Conservation (phyloP, 2,888 invertebrate genomes). For the Athalia rosae region DNA sequence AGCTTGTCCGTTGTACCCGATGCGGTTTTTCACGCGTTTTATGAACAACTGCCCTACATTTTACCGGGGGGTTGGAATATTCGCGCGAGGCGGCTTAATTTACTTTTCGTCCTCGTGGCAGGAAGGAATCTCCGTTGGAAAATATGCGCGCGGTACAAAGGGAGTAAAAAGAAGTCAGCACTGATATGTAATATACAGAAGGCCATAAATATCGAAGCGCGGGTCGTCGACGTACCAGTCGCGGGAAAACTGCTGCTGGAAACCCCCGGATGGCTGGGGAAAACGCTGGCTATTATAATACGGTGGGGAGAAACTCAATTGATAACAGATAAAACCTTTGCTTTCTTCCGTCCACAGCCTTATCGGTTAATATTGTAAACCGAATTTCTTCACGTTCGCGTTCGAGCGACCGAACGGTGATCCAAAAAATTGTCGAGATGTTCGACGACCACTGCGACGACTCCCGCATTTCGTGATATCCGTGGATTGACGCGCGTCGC, state of each 20-base stretch:
- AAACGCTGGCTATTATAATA: too few species aligned
- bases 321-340: constrained; percentile 67
- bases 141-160: background rate
- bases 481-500: constrained; percentile 7
- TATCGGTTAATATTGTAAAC: background rate
- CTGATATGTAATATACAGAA: constrained; percentile 48
- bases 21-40: background rate
- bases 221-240: constrained; percentile 61
- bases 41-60: background rate
- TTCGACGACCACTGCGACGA: too few species aligned
- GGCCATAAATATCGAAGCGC: constrained; percentile 67
- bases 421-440: background rate
- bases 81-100: constrained; percentile 1
- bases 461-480: background rate
- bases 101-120: background rate
- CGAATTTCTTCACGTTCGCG: background rate
- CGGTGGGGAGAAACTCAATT: constrained; percentile 61
- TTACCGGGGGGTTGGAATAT: background rate
- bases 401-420: background rate
- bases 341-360: background rate
- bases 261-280: constrained; percentile 48
- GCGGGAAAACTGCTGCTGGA: constrained; percentile 55
- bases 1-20: too few species aligned
- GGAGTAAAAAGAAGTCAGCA: background rate
- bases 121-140: constrained; percentile 17